Evolutionary conservation across 2,113 vertebrate genomes (phyloP).

Genomic region (Halcyon senegalensis): DNA sequence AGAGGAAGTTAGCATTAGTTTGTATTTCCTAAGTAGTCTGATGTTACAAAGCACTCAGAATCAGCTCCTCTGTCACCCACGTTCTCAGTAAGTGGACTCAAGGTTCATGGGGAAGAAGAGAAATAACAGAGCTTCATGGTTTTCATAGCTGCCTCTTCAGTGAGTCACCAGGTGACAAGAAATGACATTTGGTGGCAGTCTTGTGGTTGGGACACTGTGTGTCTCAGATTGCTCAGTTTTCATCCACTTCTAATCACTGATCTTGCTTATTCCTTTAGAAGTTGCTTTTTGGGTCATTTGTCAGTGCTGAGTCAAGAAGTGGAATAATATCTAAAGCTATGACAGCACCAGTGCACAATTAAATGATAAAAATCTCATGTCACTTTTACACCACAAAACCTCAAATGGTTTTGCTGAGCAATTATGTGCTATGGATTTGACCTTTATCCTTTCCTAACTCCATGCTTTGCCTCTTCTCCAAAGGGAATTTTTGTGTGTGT

Average conservation of each 20-base stretch:
- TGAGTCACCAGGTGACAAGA: constrained; percentile 12
- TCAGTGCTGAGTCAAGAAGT: neutral
- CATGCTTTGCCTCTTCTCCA: neutral
- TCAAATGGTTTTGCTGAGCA: neutral
- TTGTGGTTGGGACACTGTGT: neutral
- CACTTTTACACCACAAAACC: constrained; percentile 37
- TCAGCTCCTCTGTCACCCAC: neutral
- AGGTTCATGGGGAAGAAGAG: neutral
- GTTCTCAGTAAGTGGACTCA: neutral
- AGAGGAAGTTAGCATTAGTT: neutral
- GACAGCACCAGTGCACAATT: neutral
- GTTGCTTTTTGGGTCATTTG: neutral
- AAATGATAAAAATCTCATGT: neutral
- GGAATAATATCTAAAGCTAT: neutral
- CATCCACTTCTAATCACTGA: neutral
- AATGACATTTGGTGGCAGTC: neutral
- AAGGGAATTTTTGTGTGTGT: neutral
- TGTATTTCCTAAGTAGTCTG: neutral
- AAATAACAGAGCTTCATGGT: neutral
- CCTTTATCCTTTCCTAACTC: neutral
- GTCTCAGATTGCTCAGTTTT: constrained; percentile 1
- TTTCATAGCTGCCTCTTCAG: neutral
- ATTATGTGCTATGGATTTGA: neutral
- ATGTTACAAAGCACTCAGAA: neutral
- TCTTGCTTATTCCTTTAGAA: neutral